Conservation (phyloP, 1,140 invertebrate genomes). For the Teleogryllus occipitalis region DNA sequence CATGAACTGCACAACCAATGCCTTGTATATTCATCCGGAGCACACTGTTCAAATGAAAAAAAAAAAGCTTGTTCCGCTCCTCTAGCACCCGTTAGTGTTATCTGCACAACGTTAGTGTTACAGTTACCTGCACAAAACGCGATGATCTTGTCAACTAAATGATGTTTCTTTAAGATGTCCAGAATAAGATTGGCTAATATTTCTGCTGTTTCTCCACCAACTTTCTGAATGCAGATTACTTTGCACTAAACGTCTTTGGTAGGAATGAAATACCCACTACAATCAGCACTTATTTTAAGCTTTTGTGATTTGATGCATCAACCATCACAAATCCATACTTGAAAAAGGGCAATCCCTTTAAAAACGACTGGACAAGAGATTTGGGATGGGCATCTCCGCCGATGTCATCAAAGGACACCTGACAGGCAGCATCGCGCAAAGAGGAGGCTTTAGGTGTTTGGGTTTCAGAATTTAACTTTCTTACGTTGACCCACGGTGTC, state of each 20-base stretch:
- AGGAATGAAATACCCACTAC: neutral
- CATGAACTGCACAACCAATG: neutral
- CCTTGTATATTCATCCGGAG: neutral
- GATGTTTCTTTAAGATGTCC: conserved; percentile 5
- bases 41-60: neutral
- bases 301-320: neutral
- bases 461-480: no score
- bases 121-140: conserved; percentile 7
- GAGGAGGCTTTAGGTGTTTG: no score
- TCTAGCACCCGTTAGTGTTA: neutral
- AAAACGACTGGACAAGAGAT: no score
- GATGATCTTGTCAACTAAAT: neutral
- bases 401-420: no score
- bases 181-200: neutral
- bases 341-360: no score
- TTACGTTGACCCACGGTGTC: no score
- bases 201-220: neutral
- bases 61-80: neutral
- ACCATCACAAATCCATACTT: neutral
- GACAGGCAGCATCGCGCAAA: no score
- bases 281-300: neutral
- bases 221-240: neutral
- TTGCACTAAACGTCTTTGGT: neutral
- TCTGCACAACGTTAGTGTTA: neutral
- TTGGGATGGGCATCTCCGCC: no score